Evolutionary conservation across 2,888 invertebrate species (phyloP), one percentile per base, ranked within the genome.

Genomic region (Pyrrhosoma nymphula): DNA sequence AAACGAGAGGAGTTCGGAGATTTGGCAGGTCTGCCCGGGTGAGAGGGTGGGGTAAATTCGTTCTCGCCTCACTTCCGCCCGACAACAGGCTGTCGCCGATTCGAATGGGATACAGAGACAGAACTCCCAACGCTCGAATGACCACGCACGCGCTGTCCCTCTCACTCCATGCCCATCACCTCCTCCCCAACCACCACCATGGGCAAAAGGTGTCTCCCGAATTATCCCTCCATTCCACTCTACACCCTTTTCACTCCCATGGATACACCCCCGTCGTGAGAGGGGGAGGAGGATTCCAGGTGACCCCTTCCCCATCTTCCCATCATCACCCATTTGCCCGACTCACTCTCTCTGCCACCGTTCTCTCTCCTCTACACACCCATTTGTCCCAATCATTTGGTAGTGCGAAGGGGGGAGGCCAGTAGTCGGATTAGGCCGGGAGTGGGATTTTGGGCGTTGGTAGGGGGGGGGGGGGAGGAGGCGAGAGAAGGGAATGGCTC

Each of bases 301-400:
- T 47, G 47, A 47, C 47, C 47, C 47, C 47, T 47, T 47, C 8
- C 55, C 26, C n/a, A 12, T 55, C 89, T 20, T 26, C 89, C 89
- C 26, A 20, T 89, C 56, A 23, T n/a, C 8, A 2, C 60, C 20
- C 20, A 60, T 60, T 20, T 20, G 3, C 20, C 55, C 47, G 35
- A 47, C 47, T 10, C 88, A 47, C 88, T 14, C 60, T 60, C 20
- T 20, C 60, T 12, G 0, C 16, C 10, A 60, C 60, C 60, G 60
- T 60, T 63, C 39, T 39, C 23, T 91, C 91, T 8, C 60, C n/a
- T n/a, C n/a, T 20, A 10, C 91, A 0, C 63, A 0, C 60, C n/a
- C 89, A 55, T 56, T 82, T 82, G 82, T 35, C 82, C 30, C 82
- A 82, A 82, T 82, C 82, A 82, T 82, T 82, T 18, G 35, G 30